These are phyloP conservation scores for Eupleurogrammus muticus DNA, from an alignment of 2,797 vertebrate species.

Conservation along the genomic window DNA sequence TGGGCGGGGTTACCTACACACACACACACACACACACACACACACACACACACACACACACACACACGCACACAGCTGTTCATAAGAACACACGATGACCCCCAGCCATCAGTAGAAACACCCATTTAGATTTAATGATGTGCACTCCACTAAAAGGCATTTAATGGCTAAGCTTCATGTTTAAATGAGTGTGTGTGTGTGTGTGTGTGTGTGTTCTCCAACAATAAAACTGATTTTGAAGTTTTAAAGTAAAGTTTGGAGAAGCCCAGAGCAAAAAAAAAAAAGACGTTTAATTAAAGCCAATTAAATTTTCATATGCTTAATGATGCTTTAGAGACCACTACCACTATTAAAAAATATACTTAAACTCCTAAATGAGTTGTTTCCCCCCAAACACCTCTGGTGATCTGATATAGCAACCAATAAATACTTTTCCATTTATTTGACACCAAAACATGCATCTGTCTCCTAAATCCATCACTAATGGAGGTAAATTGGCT, in stretches of 20 bases:
- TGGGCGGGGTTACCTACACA: slow-evolving; percentile 94
- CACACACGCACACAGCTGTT: no score
- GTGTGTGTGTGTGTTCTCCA: no score
- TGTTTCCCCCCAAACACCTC: neutral
- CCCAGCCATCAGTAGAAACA: neutral
- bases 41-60: no score
- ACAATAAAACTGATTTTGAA: no score
- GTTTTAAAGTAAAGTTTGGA: neutral
- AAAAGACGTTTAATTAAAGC: neutral
- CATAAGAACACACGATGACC: neutral
- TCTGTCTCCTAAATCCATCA: neutral
- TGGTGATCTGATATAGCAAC: neutral
- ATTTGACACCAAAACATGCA: neutral
- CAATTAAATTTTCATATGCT: neutral
- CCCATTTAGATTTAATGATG: neutral
- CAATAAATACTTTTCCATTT: neutral
- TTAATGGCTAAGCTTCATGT: neutral
- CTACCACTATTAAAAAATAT: neutral
- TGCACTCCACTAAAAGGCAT: neutral
- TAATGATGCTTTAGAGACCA: neutral
- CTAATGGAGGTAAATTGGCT: slow-evolving; percentile 3
- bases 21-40: neutral
- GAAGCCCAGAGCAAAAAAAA: neutral
- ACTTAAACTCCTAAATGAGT: slow-evolving; percentile 11
- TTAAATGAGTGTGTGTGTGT: neutral